A percentile compares a stretch with the other conserved stretches of the same genome.
Evolutionary conservation across 2,888 invertebrate species (phyloP).

Genomic region (Pterobdella sp.): DNA sequence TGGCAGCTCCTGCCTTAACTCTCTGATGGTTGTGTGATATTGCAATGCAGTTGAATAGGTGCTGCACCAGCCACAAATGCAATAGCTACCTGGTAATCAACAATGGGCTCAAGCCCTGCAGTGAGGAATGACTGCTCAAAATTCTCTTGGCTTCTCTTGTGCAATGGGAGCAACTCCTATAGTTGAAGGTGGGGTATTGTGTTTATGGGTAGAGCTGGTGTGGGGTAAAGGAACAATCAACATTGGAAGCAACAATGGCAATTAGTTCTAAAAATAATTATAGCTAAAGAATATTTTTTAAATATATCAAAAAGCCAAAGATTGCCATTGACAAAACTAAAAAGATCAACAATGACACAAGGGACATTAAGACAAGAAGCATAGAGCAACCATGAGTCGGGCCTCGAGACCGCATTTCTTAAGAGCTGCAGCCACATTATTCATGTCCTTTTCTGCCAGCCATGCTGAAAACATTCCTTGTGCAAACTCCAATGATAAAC

Average conservation of each 20-base stretch:
- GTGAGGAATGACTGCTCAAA: constrained; percentile 69
- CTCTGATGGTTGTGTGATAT: constrained; percentile 45
- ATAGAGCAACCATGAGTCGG: constrained; percentile 43
- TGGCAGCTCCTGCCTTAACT: constrained; percentile 62
- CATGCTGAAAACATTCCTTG: constrained; percentile 83
- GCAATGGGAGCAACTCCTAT: constrained; percentile 81
- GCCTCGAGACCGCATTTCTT: constrained; percentile 45
- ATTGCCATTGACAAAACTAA: too few relatives aligned
- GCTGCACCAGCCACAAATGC: background rate
- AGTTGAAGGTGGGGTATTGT: constrained; percentile 5
- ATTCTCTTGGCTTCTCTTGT: constrained; percentile 82
- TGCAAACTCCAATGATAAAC: constrained; percentile 85
- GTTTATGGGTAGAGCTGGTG: background rate
- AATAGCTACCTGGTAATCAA: constrained; percentile 55
- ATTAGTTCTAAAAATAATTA: too few relatives aligned
- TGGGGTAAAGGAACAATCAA: background rate
- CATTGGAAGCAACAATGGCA: background rate
- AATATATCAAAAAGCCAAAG: too few relatives aligned
- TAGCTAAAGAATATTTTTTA: too few relatives aligned
- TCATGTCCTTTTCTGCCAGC: constrained; percentile 75
- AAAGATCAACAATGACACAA: background rate
- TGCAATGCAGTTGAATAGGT: too few relatives aligned
- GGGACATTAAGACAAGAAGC: constrained; percentile 2
- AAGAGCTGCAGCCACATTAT: constrained; percentile 42
- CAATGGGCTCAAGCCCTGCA: constrained; percentile 70